Evolutionary conservation across 1,140 invertebrate species (phyloP), one percentile per base, ranked within the genome.

Genomic region (Saccostrea glomerata): DNA sequence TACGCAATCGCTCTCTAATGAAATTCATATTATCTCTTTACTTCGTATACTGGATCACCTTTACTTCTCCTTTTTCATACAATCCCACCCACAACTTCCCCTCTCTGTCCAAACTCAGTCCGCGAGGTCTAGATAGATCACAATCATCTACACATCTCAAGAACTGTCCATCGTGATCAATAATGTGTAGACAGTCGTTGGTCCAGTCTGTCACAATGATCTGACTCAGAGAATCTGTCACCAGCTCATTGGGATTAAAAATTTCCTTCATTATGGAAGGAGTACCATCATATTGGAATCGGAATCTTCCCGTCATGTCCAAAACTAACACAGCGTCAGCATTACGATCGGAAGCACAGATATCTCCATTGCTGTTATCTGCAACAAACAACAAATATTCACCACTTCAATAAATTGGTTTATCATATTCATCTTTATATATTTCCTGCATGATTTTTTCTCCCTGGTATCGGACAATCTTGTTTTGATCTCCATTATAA

Each of bases 101-200:
- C 70, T 30, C 30, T 17, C 15, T 77, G 70, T 77, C 70, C 11
- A 84, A n/a, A 56, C 83, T 58, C 25, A 55, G 56, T 84, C 54
- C 54, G 20, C 3, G 11, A 40, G 17, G 54, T 6, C 6, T 17
- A 23, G 9, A 9, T 17, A 56, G 30, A 4, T 20, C 83, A 84
- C 54, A 58, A 5, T 55, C 56, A n/a, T 56, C 56, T 20, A 84
- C 13, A 40, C 56, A 84, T 84, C 55, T 84, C 17, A 84, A 2
- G 56, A 84, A 84, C n/a, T 84, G 54, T 56, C 83, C 83, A 23
- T 84, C 30, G 15, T 84, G 83, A n/a, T 84, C 56, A 12, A 84
- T 25, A 15, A 84, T 55, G 54, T 84, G 83, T 55, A 84, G n/a
- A 15, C 54, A 23, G 23, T 20, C n/a, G 30, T 84, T 84, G 54